A percentile compares a stretch with the other conserved stretches of the same genome.
These are phyloP conservation scores for Meloidogyne chitwoodi DNA, from an alignment of 1,140 invertebrate genomes.

Conservation along the genomic window DNA sequence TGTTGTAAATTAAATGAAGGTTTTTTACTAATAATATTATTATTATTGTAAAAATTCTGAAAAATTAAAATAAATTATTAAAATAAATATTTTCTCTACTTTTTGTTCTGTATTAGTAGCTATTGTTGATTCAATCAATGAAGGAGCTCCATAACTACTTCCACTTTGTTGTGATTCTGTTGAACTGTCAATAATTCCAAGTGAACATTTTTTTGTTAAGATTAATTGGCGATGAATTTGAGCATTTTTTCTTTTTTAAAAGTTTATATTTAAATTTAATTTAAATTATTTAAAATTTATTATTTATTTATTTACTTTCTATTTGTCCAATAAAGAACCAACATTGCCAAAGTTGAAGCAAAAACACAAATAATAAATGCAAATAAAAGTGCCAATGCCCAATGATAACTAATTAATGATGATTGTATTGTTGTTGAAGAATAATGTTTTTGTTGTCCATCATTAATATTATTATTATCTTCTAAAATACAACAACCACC, in stretches of 20 bases:
- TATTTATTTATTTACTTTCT: neutral
- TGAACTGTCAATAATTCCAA: neutral
- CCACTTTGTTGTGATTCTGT: neutral
- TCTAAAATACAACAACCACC: conserved; percentile 16
- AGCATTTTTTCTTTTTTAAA: neutral
- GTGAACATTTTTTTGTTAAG: neutral
- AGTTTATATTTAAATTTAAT: neutral
- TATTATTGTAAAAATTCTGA: neutral
- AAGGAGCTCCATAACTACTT: neutral
- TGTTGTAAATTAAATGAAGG: neutral
- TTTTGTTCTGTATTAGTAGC: too few relatives aligned
- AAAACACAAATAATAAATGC: conserved; percentile 15
- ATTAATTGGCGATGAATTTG: neutral
- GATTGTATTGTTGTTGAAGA: neutral
- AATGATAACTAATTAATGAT: conserved; percentile 8
- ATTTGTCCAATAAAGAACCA: conserved; percentile 12
- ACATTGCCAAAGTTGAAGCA: conserved; percentile 12
- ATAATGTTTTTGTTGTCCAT: neutral
- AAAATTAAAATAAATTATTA: too few relatives aligned
- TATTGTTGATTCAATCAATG: neutral
- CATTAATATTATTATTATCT: neutral
- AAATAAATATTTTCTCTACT: neutral
- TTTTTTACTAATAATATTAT: neutral
- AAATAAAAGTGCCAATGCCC: neutral
- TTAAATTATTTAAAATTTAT: neutral